A percentile compares a stretch with the other conserved stretches of the same genome.
Conservation (phyloP, 2,888 invertebrate species). For the Urechis unicinctus region DNA sequence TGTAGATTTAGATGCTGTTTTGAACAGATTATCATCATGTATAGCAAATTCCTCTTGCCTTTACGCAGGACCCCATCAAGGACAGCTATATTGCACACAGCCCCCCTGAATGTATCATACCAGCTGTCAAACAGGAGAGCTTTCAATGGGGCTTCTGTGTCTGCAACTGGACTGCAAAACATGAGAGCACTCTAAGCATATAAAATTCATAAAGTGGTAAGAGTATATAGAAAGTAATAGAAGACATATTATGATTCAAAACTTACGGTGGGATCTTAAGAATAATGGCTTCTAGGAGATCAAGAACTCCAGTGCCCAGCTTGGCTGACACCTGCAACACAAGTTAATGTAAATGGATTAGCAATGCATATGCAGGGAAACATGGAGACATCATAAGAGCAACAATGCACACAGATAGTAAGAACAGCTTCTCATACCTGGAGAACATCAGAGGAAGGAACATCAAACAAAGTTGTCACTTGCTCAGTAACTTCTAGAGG, state of each 20-base stretch:
- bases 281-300: slow-evolving; percentile 72
- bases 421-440: too few relatives aligned
- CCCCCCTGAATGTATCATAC: slow-evolving; percentile 74
- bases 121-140: slow-evolving; percentile 89
- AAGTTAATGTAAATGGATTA: background rate
- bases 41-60: background rate
- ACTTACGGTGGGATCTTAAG: slow-evolving; percentile 65
- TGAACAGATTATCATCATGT: too few relatives aligned
- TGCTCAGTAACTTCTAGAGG: slow-evolving; percentile 77
- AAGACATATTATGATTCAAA: background rate
- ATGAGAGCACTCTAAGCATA: background rate
- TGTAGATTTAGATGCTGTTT: too few relatives aligned
- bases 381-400: background rate
- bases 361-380: background rate
- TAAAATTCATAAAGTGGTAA: background rate
- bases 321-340: slow-evolving; percentile 76
- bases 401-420: background rate
- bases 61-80: slow-evolving; percentile 31
- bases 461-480: slow-evolving; percentile 73
- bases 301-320: slow-evolving; percentile 73
- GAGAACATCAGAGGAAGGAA: slow-evolving; percentile 66
- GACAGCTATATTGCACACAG: slow-evolving; percentile 36
- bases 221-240: background rate
- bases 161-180: slow-evolving; percentile 40
- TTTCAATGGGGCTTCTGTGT: slow-evolving; percentile 58